Evolutionary conservation across 2,113 vertebrate species (phyloP).

Genomic region (Poecile atricapillus): DNA sequence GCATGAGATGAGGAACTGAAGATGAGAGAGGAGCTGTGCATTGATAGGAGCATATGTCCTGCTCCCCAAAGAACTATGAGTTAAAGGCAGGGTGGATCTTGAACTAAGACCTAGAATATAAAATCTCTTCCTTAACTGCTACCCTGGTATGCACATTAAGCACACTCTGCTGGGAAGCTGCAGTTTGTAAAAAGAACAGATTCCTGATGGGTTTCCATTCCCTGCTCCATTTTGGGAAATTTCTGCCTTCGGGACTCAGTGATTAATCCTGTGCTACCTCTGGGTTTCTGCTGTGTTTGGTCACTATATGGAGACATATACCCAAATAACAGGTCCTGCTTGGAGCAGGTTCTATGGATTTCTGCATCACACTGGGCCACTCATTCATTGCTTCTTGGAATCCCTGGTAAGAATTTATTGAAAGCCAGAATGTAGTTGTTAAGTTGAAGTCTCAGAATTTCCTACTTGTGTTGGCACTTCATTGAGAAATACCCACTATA

Average conservation of each 20-base stretch:
- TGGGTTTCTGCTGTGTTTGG: not conserved
- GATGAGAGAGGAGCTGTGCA: not conserved
- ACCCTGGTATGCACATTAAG: not conserved
- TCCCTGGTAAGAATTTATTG: not conserved
- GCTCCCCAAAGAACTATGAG: not conserved
- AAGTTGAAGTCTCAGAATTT: not conserved
- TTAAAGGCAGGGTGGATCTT: not conserved
- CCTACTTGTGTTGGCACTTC: not conserved
- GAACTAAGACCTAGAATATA: not conserved
- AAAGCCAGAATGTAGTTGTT: not conserved
- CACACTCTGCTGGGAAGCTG: not conserved
- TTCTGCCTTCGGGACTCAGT: not conserved
- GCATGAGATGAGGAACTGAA: not conserved
- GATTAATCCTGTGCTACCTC: not conserved
- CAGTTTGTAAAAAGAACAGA: not conserved
- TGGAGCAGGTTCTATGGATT: not conserved
- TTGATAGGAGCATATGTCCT: not conserved
- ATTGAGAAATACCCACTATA: not conserved
- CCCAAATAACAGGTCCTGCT: fast-evolving
- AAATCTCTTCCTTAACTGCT: not conserved
- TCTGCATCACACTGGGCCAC: not conserved
- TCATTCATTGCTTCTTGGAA: not conserved
- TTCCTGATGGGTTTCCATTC: not conserved
- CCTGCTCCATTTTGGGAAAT: not conserved
- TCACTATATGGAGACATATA: not conserved